Base-by-base conservation (phyloP, 2,113 vertebrate genomes). In the Callorhinus ursinus region DNA sequence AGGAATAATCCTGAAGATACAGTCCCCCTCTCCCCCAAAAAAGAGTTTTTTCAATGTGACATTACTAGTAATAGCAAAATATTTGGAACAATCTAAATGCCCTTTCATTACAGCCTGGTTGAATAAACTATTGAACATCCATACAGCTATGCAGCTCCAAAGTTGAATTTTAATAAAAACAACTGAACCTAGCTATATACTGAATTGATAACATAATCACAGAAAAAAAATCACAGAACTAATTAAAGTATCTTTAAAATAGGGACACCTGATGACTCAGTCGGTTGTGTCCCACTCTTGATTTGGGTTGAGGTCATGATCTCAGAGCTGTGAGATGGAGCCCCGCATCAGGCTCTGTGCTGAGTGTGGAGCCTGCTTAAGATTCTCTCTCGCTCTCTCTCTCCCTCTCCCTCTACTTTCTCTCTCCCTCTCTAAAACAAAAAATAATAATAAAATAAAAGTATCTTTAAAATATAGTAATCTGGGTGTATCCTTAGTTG, bases 131-230 rank as follows among this genome's bases (percentile, higher is more conserved):
- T 39, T 69, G 42, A 88, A 77, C 76, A 21, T 26, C 16, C 31
- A 79, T 8, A 74, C 14, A 21, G 28, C 22, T 67, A 71, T 15
- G 31, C 12, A 87, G 53, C 1, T 33, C 72, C 80, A 81, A 90
- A 81, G 69, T 7, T 81, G 21, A 76, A 85, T 86, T 86, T 89
- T 86, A 89, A 95, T 80, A 53, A 90, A 93, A 97, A 87, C 4
- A 94, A 92, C 33, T 76, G 74, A 88, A 69, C 8, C 21, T 46
- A 86, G 57, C 16, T 61, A 76, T 28, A 21, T 24, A 67, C 31
- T 31, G 22, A 74, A 36, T 51, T 74, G 39, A 59, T 69, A 74
- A 81, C 39, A 92, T 77, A 79, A 85, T 69, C 49, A 87, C 46
- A 81, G 55, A 55, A 80, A 88, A 95, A 51, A 69, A 69, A n/a